Percentiles rank a stretch among this genome's conserved stretches.
Conservation (phyloP, 2,888 invertebrate genomes). For the Tachina lurida region DNA sequence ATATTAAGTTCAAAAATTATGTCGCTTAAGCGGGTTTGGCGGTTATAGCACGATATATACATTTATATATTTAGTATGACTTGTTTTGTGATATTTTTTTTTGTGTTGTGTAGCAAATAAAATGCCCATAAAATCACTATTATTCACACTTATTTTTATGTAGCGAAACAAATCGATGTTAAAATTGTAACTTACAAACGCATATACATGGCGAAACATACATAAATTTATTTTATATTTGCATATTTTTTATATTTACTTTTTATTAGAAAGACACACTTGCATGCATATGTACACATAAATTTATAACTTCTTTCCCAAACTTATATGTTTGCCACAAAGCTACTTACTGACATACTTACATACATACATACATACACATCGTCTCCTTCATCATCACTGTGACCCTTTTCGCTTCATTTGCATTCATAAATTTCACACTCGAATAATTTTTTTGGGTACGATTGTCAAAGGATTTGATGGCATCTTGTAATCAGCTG, state of each 20-base stretch:
- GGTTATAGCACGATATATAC: not conserved
- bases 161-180: not conserved
- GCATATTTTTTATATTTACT: too few relatives aligned
- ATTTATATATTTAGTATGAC: conserved; percentile 10
- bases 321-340: not conserved
- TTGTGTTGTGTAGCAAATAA: not conserved
- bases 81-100: conserved; percentile 22
- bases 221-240: too few relatives aligned
- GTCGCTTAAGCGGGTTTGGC: too few relatives aligned
- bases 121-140: conserved; percentile 5
- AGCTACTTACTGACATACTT: not conserved
- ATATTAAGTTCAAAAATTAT: too few relatives aligned
- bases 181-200: not conserved
- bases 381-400: not conserved
- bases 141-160: conserved; percentile 22
- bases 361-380: not conserved
- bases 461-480: conserved; percentile 67
- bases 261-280: too few relatives aligned
- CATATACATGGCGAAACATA: not conserved
- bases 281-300: too few relatives aligned
- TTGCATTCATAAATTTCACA: conserved; percentile 67
- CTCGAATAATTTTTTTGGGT: conserved; percentile 63
- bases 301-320: too few relatives aligned
- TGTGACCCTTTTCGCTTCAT: conserved; percentile 66
- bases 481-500: conserved; percentile 59